phyloP scores from a whole-genome alignment of 1,140 invertebrate genomes.

The Ceratina japonica region DNA sequence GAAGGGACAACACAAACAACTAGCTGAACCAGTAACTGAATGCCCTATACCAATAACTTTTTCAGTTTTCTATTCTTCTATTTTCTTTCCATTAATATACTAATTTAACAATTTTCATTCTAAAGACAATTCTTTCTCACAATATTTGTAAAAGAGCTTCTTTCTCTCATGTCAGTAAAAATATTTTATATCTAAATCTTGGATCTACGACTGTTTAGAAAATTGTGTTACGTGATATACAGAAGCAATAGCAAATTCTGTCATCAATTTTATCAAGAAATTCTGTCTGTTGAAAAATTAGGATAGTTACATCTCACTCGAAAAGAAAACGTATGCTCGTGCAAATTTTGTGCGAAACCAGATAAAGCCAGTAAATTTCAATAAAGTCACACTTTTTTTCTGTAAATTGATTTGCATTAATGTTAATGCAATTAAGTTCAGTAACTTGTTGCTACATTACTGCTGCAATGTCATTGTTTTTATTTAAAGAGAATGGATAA shows the following conservation, averaged over 20 bases:
- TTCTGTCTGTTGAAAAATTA: background rate
- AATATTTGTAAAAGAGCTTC: background rate
- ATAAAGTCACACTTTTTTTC: background rate
- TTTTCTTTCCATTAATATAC: too few species aligned
- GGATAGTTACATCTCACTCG: background rate
- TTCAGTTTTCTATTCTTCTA: too few species aligned
- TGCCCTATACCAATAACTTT: too few species aligned
- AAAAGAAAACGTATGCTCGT: background rate
- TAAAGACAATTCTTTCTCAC: too few species aligned
- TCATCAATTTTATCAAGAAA: background rate
- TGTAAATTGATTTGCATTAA: too few species aligned
- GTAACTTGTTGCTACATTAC: too few species aligned
- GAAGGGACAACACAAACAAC: constrained; percentile 29
- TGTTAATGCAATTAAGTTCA: too few species aligned
- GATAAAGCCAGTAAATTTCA: background rate
- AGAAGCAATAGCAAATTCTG: background rate
- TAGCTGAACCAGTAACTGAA: constrained; percentile 5
- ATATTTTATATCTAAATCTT: background rate
- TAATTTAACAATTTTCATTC: too few species aligned
- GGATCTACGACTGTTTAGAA: background rate
- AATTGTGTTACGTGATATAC: background rate
- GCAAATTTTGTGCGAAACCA: background rate
- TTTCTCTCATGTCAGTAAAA: background rate
- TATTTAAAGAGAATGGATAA: too few species aligned
- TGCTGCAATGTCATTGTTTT: too few species aligned